phyloP scores from a whole-genome alignment of 1,140 invertebrate species.

The Batillaria attramentaria region DNA sequence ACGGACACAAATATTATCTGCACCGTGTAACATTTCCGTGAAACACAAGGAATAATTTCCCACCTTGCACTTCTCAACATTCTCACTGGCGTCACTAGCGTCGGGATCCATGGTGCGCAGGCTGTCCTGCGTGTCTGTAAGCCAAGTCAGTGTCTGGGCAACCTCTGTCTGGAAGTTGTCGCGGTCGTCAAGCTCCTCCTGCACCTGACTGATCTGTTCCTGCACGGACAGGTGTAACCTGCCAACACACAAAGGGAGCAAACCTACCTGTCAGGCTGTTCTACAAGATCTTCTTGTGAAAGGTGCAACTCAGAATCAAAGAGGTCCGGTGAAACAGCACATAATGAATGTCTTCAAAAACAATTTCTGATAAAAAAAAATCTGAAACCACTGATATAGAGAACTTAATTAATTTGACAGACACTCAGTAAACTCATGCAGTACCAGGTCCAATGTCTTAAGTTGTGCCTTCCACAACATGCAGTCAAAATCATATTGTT shows the following conservation, averaged over 20 bases:
- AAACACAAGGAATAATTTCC: background rate
- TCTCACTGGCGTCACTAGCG: constrained; percentile 1
- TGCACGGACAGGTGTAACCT: constrained; percentile 49
- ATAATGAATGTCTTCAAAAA: too few species aligned
- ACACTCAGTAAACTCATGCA: too few species aligned
- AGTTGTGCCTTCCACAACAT: too few species aligned
- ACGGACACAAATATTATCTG: background rate
- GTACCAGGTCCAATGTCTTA: too few species aligned
- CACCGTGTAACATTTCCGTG: background rate
- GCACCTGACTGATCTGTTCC: constrained; percentile 45
- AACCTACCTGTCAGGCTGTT: too few species aligned
- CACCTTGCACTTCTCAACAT: constrained; percentile 25
- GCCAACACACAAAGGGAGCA: constrained; percentile 14
- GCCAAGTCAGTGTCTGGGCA: constrained; percentile 46
- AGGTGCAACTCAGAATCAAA: background rate
- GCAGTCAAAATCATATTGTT: too few species aligned
- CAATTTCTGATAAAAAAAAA: too few species aligned
- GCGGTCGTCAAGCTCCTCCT: constrained; percentile 58
- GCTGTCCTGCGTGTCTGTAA: constrained; percentile 41
- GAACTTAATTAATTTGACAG: too few species aligned
- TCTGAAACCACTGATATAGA: too few species aligned
- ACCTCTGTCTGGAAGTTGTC: constrained; percentile 52
- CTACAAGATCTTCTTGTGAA: background rate
- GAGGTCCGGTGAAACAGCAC: background rate
- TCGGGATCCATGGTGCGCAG: constrained; percentile 16